A percentile compares a stretch with the other conserved stretches of the same genome.
Conservation (phyloP, 2,888 invertebrate species). For the Gymnocheta viridis region DNA sequence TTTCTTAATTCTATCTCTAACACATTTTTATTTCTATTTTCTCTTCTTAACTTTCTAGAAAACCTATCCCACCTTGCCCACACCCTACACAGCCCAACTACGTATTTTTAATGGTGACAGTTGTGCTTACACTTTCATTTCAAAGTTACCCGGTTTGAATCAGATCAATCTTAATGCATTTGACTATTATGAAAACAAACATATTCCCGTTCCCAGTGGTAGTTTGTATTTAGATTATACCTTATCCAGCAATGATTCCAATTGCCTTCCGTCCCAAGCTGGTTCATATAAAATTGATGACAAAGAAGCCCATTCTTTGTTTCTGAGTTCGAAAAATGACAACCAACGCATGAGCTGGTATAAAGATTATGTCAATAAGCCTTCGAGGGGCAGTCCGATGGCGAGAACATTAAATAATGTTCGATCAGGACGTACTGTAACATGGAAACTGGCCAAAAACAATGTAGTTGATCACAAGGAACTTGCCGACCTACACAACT, state of each 20-base stretch:
- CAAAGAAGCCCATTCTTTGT: constrained; percentile 75
- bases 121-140: constrained; percentile 80
- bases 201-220: constrained; percentile 68
- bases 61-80: constrained; percentile 86
- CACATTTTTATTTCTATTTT: constrained; percentile 4
- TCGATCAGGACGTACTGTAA: constrained; percentile 67
- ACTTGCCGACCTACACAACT: constrained; percentile 67
- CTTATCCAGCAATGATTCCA: constrained; percentile 15
- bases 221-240: constrained; percentile 17
- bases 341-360: constrained; percentile 65
- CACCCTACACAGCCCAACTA: constrained; percentile 85
- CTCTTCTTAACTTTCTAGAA: constrained; percentile 78
- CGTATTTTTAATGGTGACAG: constrained; percentile 87
- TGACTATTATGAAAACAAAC: constrained; percentile 73
- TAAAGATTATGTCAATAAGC: constrained; percentile 77
- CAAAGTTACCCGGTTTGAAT: constrained; percentile 70
- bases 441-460: constrained; percentile 73
- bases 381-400: constrained; percentile 76
- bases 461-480: constrained; percentile 69
- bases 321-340: constrained; percentile 72
- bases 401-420: constrained; percentile 76
- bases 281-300: constrained; percentile 60
- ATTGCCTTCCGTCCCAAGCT: constrained; percentile 18
- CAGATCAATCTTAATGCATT: constrained; percentile 72
- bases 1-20: neutral